Evolutionary conservation across 1,140 invertebrate species (phyloP).

Genomic region (Parapsyche elsis): DNA sequence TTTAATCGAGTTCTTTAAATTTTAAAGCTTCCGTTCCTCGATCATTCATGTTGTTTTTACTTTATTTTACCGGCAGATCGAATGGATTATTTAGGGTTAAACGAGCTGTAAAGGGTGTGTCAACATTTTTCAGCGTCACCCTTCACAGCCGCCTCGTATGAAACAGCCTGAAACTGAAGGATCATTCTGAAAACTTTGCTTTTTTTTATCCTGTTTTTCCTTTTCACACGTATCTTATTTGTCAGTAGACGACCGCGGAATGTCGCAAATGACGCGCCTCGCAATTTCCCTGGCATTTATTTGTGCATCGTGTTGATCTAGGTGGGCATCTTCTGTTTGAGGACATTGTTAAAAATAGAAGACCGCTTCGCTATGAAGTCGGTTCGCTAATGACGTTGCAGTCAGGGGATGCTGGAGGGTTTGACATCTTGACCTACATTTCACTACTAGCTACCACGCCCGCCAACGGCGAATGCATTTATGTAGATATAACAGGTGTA

Average conservation of each 20-base stretch:
- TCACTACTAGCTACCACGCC: not conserved
- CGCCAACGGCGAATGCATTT: not conserved
- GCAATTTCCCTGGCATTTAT: not conserved
- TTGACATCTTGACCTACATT: conserved; percentile 41
- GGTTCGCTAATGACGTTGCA: conserved; percentile 33
- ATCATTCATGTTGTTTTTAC: not conserved
- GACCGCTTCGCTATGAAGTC: not conserved
- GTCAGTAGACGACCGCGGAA: not conserved
- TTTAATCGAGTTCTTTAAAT: too few relatives aligned
- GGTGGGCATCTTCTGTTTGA: not conserved
- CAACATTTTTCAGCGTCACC: conserved; percentile 24
- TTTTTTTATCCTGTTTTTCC: too few relatives aligned
- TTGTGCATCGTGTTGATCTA: not conserved
- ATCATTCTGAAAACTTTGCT: conserved; percentile 4
- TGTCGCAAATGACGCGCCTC: not conserved
- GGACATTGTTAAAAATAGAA: conserved; percentile 26
- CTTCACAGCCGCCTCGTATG: not conserved
- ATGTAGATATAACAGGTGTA: not conserved
- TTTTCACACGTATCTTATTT: not conserved
- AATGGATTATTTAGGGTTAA: not conserved
- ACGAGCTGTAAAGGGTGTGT: not conserved
- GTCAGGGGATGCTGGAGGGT: conserved; percentile 20
- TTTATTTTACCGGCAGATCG: not conserved
- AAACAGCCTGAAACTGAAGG: conserved; percentile 4
- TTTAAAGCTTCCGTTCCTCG: too few relatives aligned